Evolutionary conservation across 2,113 vertebrate genomes (phyloP).

Genomic region (Podarcis raffonei): DNA sequence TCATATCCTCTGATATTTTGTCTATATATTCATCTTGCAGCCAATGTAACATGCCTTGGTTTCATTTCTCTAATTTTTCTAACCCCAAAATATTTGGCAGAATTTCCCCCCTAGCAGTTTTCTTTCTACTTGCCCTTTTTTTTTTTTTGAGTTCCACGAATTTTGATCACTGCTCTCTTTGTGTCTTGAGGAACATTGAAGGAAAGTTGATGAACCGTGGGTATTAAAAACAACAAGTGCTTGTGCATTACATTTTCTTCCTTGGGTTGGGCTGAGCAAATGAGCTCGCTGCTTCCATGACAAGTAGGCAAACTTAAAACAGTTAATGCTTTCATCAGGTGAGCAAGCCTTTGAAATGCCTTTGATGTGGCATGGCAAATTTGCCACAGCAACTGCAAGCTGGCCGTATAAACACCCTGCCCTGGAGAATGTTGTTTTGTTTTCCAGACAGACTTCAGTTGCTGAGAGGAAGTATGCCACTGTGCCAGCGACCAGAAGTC

Average conservation of each 20-base stretch:
- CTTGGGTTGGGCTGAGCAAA: slow-evolving; percentile 64
- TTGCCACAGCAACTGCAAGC: slow-evolving; percentile 37
- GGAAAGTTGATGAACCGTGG: slow-evolving; percentile 51
- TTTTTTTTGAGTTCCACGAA: slow-evolving; percentile 34
- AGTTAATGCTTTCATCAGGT: slow-evolving; percentile 75
- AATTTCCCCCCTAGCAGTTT: slow-evolving; percentile 53
- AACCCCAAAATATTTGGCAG: slow-evolving; percentile 60
- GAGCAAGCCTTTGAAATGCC: slow-evolving; percentile 57
- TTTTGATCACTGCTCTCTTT: slow-evolving; percentile 65
- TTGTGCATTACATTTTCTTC: slow-evolving; percentile 53
- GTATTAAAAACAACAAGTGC: slow-evolving; percentile 65
- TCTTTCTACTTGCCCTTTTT: slow-evolving; percentile 31
- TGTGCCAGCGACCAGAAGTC: slow-evolving; percentile 65
- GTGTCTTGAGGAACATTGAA: slow-evolving; percentile 48
- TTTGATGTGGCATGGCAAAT: slow-evolving; percentile 69
- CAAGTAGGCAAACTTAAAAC: slow-evolving; percentile 68
- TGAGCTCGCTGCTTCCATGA: slow-evolving; percentile 62
- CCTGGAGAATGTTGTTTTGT: slow-evolving; percentile 75
- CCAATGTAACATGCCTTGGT: slow-evolving; percentile 43
- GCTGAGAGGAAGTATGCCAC: slow-evolving; percentile 59
- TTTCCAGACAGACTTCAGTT: slow-evolving; percentile 71
- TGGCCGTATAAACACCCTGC: slow-evolving; percentile 73
- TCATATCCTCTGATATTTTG: background rate
- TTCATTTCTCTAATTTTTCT: slow-evolving; percentile 69
- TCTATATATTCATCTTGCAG: slow-evolving; percentile 5